A percentile compares a stretch with the other conserved stretches of the same genome.
Evolutionary conservation across 2,113 vertebrate species (phyloP).

Genomic region (Capra hircus): DNA sequence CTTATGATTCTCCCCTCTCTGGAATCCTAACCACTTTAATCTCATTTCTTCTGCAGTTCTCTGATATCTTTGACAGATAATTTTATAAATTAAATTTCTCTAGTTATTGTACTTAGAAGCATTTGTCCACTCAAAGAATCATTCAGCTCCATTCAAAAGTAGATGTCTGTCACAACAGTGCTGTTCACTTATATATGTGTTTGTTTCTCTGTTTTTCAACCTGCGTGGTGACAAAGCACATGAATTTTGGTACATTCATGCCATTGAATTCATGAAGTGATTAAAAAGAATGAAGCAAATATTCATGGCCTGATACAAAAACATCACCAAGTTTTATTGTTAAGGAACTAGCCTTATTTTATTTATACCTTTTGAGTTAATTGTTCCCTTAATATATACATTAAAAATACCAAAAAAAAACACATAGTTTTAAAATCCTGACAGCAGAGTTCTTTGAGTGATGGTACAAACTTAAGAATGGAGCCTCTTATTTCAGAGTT

Average conservation of each 20-base stretch:
- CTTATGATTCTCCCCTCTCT: background rate
- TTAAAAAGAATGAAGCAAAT: background rate
- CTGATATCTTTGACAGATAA: background rate
- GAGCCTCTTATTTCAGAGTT: background rate
- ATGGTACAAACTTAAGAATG: background rate
- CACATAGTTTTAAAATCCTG: background rate
- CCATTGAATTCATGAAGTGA: background rate
- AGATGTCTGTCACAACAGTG: background rate
- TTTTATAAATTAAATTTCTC: background rate
- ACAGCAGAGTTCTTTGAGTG: background rate
- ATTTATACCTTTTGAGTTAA: background rate
- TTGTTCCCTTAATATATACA: background rate
- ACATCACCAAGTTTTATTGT: background rate
- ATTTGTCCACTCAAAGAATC: background rate
- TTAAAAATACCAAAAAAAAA: background rate
- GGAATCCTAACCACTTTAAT: no score
- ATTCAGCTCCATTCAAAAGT: background rate
- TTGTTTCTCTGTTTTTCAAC: background rate
- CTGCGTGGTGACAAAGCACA: background rate
- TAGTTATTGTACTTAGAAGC: background rate
- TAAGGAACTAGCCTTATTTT: background rate
- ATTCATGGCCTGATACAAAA: background rate
- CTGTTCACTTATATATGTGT: background rate
- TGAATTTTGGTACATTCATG: background rate
- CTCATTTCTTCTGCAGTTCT: background rate